Base-by-base conservation (phyloP, 2,797 vertebrate genomes). In the Orientallactaga sibirica region DNA sequence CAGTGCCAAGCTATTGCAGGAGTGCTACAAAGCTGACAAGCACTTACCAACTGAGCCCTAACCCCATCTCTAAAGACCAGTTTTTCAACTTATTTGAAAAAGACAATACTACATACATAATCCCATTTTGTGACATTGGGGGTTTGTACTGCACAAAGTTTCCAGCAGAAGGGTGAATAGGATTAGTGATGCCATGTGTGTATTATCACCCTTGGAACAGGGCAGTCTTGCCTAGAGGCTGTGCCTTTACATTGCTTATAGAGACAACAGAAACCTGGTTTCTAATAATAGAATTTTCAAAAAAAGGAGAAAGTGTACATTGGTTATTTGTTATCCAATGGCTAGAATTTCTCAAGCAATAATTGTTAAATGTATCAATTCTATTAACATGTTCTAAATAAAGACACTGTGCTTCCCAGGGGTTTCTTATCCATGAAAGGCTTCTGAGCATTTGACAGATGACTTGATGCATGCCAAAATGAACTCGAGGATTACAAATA, bases 51-150 rank as follows among this genome's bases (percentile, higher is more conserved):
- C 55, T 58, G 55, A 58, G 55, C 55, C 48, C 55, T 58, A 11
- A 16, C 15, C 55, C 12, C 55, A 58, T 58, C 16, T 16, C 55
- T 58, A 48, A 48, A 48, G 48, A 48, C 48, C 48, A 58, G 14
- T 58, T 58, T 16, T 58, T 58, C 55, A 14, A 86, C 41, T n/a
- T 27, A 48, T 9, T 64, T 77, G 25, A 16, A 70, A 92, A 61
- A 20, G 20, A 18, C 2, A 0, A 12, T 43, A 37, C 25, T 90
- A n/a, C 27, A 16, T 66, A 20, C 0, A 0, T 0, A 1, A 12
- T 43, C 25, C 8, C 29, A 24, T 3, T 4, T 58, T 25, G 33
- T 3, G 48, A 29, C 18, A 0, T 2, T 9, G 43, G 7, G 5
- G 7, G 7, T 76, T 70, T 78, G 58, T 55, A 68, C 64, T 25